Evolutionary conservation across 2,113 vertebrate species (phyloP).

Genomic region (Notothenia rossii): DNA sequence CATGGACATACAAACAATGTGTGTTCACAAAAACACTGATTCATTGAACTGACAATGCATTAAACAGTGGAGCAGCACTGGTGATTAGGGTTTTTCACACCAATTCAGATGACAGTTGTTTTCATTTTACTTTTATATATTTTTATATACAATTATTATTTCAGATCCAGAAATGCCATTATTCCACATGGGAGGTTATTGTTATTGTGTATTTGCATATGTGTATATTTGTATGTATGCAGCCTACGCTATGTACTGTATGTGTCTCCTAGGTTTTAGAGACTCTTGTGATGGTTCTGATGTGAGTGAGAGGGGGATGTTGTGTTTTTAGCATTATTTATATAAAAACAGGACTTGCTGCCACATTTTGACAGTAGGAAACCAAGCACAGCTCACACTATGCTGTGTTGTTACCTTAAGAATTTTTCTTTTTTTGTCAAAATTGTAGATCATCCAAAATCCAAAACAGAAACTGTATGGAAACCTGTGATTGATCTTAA

Average conservation of each 20-base stretch:
- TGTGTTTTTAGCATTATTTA: slow-evolving; percentile 86
- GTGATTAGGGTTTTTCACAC: slow-evolving; percentile 51
- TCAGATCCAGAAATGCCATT: slow-evolving; percentile 71
- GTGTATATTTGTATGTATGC: slow-evolving; percentile 85
- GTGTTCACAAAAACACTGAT: slow-evolving; percentile 51
- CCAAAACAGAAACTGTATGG: slow-evolving; percentile 31
- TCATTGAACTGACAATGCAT: slow-evolving; percentile 56
- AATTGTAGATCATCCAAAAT: slow-evolving; percentile 60
- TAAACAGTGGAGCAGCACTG: slow-evolving; percentile 55
- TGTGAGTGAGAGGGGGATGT: slow-evolving; percentile 69
- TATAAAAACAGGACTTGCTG: slow-evolving; percentile 73
- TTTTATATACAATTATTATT: slow-evolving; percentile 80
- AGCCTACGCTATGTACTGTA: slow-evolving; percentile 70
- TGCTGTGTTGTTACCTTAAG: slow-evolving; percentile 38
- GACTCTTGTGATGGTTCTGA: slow-evolving; percentile 74
- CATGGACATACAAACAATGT: slow-evolving; percentile 30
- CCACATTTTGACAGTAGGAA: slow-evolving; percentile 63
- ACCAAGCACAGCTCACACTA: slow-evolving; percentile 52
- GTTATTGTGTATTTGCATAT: slow-evolving; percentile 78
- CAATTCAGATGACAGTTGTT: slow-evolving; percentile 51
- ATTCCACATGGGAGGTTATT: slow-evolving; percentile 72
- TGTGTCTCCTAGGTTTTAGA: slow-evolving; percentile 74
- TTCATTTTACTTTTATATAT: slow-evolving; percentile 76
- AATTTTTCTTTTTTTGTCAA: slow-evolving; percentile 60
- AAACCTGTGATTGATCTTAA: slow-evolving; percentile 39